phyloP scores from a whole-genome alignment of 2,888 invertebrate species.

The Nemapogon koenigi region DNA sequence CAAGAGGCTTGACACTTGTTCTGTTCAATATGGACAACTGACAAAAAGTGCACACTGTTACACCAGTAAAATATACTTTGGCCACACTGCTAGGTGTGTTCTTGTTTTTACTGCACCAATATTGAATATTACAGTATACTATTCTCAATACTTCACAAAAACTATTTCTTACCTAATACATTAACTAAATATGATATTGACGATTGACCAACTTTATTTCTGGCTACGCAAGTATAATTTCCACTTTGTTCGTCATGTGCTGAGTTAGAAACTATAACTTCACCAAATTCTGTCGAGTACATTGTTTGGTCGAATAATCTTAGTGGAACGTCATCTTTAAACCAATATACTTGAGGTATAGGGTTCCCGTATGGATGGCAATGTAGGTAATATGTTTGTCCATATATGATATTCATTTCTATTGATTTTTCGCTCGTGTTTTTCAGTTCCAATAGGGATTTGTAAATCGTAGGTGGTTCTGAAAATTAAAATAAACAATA shows the following conservation, averaged over 20 bases:
- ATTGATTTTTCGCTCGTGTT: conserved; percentile 22
- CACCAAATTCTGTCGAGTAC: conserved; percentile 40
- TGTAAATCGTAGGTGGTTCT: conserved; percentile 52
- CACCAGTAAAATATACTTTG: too few species aligned
- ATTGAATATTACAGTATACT: too few species aligned
- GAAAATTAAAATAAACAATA: conserved; percentile 19
- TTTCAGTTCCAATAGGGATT: conserved; percentile 27
- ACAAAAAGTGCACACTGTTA: too few species aligned
- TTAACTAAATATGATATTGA: conserved; percentile 46
- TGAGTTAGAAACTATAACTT: conserved; percentile 33
- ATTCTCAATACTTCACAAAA: too few species aligned
- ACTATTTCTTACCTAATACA: conserved; percentile 50
- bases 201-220: conserved; percentile 58
- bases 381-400: conserved; percentile 46
- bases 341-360: conserved; percentile 66
- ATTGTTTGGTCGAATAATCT: conserved; percentile 54
- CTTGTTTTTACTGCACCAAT: too few species aligned
- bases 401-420: conserved; percentile 39
- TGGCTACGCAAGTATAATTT: conserved; percentile 66
- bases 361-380: conserved; percentile 69
- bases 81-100: too few species aligned
- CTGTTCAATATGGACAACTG: too few species aligned
- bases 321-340: conserved; percentile 49
- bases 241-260: conserved; percentile 44
- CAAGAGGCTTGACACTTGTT: too few species aligned